Evolutionary conservation across 2,888 invertebrate genomes (phyloP), one percentile per base, ranked within the genome.

Genomic region (Phania funesta): DNA sequence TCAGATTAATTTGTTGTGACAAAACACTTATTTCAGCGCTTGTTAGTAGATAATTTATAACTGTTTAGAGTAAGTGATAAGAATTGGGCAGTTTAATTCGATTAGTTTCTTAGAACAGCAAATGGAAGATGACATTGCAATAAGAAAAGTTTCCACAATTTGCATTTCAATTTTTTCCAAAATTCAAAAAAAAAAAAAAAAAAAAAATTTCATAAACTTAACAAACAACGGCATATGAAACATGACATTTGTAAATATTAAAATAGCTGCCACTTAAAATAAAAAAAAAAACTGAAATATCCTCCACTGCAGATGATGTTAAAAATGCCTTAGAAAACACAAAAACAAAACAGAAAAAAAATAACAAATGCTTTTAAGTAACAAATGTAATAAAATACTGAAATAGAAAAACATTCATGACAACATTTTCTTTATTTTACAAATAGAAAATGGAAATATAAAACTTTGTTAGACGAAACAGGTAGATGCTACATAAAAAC

Each of bases 231-330:
- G 44, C 32, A 44, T 44, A 50, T 65, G 38, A 78, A 64, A 71
- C 70, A 64, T 71, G 78, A 79, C 78, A 79, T 79, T 79, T 79
- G 78, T 79, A 79, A 79, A 79, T 79, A 79, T 67, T 73, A 79
- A 73, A 79, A 52, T 65, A 73, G 71, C 65, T 79, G 78, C 41
- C 65, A 67, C 60, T 62, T 76, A 20, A 41, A 60, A 35, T 44
- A 35, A 64, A 48, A 65, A 24, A 16, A 58, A 44, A 62, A 76
- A 60, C 52, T 26, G 29, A 68, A 60, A 32, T 52, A 41, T 20
- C 38, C 44, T 38, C 48, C 56, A 65, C 32, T 73, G 71, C 78
- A 79, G 78, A 79, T 79, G 58, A 41, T 79, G 71, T 64, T 71
- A 65, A 54, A 41, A 65, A 48, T 58, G 56, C 64, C 50, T 60